These are phyloP conservation scores for Trachelipus rathkii DNA, from an alignment of 1,140 invertebrate genomes.

Conservation along the genomic window DNA sequence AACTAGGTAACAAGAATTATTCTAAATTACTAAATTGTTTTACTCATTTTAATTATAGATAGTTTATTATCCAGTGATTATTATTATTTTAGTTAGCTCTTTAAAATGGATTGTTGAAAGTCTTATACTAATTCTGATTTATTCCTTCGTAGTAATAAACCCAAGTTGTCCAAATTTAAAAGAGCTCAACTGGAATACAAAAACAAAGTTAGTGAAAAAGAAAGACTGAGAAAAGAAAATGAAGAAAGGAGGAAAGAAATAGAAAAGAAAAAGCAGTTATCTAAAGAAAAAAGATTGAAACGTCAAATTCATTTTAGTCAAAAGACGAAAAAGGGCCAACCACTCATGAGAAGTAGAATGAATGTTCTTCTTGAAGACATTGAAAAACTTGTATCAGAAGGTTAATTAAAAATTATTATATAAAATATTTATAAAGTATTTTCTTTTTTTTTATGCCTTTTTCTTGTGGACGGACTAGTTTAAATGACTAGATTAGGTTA, in stretches of 20 bases:
- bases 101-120: too few relatives aligned
- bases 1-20: too few relatives aligned
- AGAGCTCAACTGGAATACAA: not conserved
- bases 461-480: too few relatives aligned
- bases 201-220: not conserved
- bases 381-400: not conserved
- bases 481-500: too few relatives aligned
- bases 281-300: not conserved
- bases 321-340: not conserved
- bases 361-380: not conserved
- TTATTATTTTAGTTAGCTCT: too few relatives aligned
- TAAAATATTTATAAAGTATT: too few relatives aligned
- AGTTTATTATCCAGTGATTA: too few relatives aligned
- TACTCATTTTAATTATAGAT: too few relatives aligned
- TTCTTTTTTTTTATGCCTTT: too few relatives aligned
- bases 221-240: not conserved
- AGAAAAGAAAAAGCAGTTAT: not conserved
- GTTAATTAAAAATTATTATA: too few relatives aligned
- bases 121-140: too few relatives aligned
- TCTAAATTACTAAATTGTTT: too few relatives aligned
- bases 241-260: not conserved
- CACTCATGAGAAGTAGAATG: not conserved
- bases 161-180: not conserved
- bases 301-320: not conserved
- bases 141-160: not conserved